A percentile compares a stretch with the other conserved stretches of the same genome.
These are phyloP conservation scores for Alfaro cultratus DNA, from an alignment of 2,797 vertebrate genomes.

Conservation along the genomic window DNA sequence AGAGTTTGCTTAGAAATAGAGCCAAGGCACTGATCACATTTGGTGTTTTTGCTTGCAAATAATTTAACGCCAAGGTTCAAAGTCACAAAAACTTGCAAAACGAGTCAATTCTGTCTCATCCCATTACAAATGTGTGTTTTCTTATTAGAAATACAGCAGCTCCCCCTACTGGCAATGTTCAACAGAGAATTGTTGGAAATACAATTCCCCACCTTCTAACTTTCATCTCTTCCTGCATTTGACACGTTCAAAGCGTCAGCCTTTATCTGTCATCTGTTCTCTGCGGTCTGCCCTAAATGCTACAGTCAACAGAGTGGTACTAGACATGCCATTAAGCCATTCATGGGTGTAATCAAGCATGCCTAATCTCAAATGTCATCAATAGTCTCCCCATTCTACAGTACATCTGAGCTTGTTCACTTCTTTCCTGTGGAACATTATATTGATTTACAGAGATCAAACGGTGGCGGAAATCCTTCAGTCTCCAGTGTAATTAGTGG, in stretches of 20 bases:
- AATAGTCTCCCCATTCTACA: slow-evolving; percentile 56
- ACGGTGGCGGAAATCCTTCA: slow-evolving; percentile 68
- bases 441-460: slow-evolving; percentile 70
- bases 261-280: slow-evolving; percentile 44
- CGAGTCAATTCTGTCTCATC: slow-evolving; percentile 16
- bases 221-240: slow-evolving; percentile 33
- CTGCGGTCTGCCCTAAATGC: slow-evolving; percentile 44
- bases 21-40: slow-evolving; percentile 8
- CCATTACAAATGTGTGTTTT: background rate
- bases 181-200: slow-evolving; percentile 23
- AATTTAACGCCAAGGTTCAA: slow-evolving; percentile 31
- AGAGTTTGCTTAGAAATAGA: slow-evolving; percentile 18
- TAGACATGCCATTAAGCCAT: slow-evolving; percentile 58
- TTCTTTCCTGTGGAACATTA: slow-evolving; percentile 61
- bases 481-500: slow-evolving; percentile 63
- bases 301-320: slow-evolving; percentile 41
- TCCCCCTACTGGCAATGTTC: slow-evolving; percentile 73
- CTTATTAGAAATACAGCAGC: slow-evolving; percentile 76
- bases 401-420: slow-evolving; percentile 39
- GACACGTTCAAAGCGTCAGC: slow-evolving; percentile 49
- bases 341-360: slow-evolving; percentile 63
- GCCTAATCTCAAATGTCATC: slow-evolving; percentile 75
- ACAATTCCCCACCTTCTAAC: slow-evolving; percentile 30
- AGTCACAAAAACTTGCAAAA: slow-evolving; percentile 29
- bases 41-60: slow-evolving; percentile 38